phyloP scores from a whole-genome alignment of 2,113 vertebrate species.

The Orycteropus afer region DNA sequence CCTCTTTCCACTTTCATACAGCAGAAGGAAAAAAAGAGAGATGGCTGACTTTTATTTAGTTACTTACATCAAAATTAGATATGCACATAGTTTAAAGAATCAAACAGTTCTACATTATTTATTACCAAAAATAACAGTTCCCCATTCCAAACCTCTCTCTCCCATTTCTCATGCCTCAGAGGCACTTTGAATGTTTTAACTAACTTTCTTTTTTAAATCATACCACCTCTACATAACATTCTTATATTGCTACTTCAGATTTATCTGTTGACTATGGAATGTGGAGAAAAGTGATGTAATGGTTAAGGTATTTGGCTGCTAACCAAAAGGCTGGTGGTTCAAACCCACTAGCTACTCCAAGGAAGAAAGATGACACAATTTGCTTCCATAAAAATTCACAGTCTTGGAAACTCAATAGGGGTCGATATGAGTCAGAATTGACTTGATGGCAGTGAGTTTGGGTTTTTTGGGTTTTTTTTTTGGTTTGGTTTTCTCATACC shows the following conservation, averaged over 20 bases:
- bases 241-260: background rate
- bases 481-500: background rate
- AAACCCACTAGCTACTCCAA: too few species aligned
- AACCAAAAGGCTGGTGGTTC: too few species aligned
- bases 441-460: too few species aligned
- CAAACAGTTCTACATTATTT: background rate
- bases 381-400: too few species aligned
- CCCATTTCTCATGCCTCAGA: background rate
- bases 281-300: too few species aligned
- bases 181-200: background rate
- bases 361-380: too few species aligned
- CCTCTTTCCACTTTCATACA: background rate
- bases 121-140: background rate
- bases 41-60: background rate
- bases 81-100: background rate
- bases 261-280: background rate
- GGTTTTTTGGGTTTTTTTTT: too few species aligned
- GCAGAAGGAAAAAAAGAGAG: conserved; percentile 1
- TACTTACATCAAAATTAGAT: conserved; percentile 21
- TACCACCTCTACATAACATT: background rate
- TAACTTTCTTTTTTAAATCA: background rate
- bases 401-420: too few species aligned
- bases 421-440: too few species aligned
- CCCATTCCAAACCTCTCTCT: accelerated
- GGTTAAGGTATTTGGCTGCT: too few species aligned